Evolutionary conservation across 53 echinoderm and acorn worm genomes (phyloP), one percentile per base, ranked within the genome.

Genomic region (Patiria pectinifera): DNA sequence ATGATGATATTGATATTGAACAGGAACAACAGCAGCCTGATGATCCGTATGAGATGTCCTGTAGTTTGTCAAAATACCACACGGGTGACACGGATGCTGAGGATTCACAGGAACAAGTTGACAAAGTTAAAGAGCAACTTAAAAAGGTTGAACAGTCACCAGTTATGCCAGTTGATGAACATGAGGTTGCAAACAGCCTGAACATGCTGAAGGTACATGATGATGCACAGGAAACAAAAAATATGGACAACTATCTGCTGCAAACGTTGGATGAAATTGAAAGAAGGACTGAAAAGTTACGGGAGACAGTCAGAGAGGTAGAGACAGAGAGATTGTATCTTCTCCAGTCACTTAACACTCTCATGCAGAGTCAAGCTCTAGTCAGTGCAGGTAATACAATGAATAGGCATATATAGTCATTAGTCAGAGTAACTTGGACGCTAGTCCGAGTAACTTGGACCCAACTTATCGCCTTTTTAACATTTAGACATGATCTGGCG

Each of bases 221-320:
- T 35, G 70, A 44, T 1, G 76, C 82, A 75, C 25, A 71, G 18
- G 5, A 19, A 48, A 62, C 53, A 5, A 53, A 45, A 4, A 82
- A 82, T 8, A 24, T 82, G 26, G 91, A 93, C 45, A 78, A 95
- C 46, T 95, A 76, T 74, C 76, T 95, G 14, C 63, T 95, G 82
- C 75, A 92, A 48, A 94, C 96, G 1, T 89, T 98, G 59, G 98
- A 98, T 91, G 95, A 94, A n/a, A 80, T 98, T 59, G 98, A 98
- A 77, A 89, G 80, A 80, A 82, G 94, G 74, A 96, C 96, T 0
- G 98, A 98, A 86, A 91, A 86, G 74, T 88, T 98, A 84, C 89
- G 98, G 26, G 94, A 98, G 62, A 91, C 91, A 6, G 98, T 96
- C 35, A 92, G 92, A 89, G 74, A 91, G 19, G 84, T 95, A 11